Evolutionary conservation across 1,140 invertebrate genomes (phyloP).

Genomic region (Euura lappo): DNA sequence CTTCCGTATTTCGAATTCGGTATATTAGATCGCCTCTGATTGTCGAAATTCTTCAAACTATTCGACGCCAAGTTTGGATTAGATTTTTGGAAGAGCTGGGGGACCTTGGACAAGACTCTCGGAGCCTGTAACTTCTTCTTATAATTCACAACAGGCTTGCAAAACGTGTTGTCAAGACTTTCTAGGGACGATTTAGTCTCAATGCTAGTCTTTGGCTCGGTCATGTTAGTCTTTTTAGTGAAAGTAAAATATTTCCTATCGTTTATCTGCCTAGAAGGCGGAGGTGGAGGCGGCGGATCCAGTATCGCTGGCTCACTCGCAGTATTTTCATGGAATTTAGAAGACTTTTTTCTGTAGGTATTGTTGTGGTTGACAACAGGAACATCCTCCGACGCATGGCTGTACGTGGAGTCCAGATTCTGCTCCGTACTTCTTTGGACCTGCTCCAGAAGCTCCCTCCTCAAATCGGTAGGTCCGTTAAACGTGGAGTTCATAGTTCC

Average conservation of each 20-base stretch:
- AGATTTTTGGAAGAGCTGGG: conserved; percentile 54
- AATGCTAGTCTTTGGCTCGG: conserved; percentile 23
- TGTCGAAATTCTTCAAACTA: conserved; percentile 32
- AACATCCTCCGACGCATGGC: conserved; percentile 28
- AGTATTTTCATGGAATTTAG: neutral
- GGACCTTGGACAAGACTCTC: conserved; percentile 44
- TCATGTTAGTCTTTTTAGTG: conserved; percentile 30
- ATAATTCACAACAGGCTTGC: conserved; percentile 26
- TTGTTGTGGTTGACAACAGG: neutral
- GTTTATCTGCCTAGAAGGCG: neutral
- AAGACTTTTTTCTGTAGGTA: neutral
- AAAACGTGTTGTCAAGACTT: conserved; percentile 27
- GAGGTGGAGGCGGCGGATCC: too few relatives aligned
- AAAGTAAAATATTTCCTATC: conserved; percentile 40
- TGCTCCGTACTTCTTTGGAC: conserved; percentile 32
- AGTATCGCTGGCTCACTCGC: neutral
- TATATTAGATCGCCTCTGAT: conserved; percentile 16
- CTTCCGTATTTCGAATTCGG: conserved; percentile 41
- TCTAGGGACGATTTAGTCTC: conserved; percentile 20
- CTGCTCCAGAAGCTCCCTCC: conserved; percentile 43
- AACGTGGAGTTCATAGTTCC: conserved; percentile 11
- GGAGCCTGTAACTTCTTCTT: conserved; percentile 33
- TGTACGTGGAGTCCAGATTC: conserved; percentile 38
- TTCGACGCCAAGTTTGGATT: conserved; percentile 53
- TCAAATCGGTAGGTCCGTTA: conserved; percentile 28